Evolutionary conservation across 2,888 invertebrate genomes (phyloP).

Genomic region (Drosophila greeni): DNA sequence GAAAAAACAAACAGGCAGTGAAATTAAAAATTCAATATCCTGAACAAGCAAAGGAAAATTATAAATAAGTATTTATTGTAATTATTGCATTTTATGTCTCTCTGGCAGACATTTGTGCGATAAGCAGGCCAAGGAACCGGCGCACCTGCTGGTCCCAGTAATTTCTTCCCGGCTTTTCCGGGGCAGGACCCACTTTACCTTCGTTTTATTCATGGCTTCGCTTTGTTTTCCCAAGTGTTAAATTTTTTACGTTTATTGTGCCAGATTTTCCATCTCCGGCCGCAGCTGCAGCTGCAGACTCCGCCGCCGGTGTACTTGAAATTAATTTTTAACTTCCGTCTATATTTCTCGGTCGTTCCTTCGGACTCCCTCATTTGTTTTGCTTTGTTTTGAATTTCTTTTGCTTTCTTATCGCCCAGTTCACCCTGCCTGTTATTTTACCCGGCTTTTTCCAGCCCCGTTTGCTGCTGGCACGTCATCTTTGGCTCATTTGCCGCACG

Average conservation of each 20-base stretch:
- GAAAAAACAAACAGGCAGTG: slow-evolving; percentile 32
- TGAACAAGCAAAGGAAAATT: slow-evolving; percentile 62
- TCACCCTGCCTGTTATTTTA: slow-evolving; percentile 19
- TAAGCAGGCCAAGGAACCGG: slow-evolving; percentile 38
- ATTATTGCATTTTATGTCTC: slow-evolving; percentile 62
- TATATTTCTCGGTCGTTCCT: slow-evolving; percentile 49
- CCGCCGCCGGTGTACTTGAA: slow-evolving; percentile 61
- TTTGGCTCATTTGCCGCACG: slow-evolving; percentile 49
- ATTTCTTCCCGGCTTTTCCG: slow-evolving; percentile 24
- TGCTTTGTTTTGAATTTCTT: slow-evolving; percentile 28
- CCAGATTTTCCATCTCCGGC: slow-evolving; percentile 53
- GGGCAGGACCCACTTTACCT: slow-evolving; percentile 55
- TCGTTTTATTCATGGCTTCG: slow-evolving; percentile 62
- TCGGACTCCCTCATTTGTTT: slow-evolving; percentile 25
- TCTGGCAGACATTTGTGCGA: slow-evolving; percentile 25
- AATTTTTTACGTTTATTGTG: slow-evolving; percentile 70
- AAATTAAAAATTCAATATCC: slow-evolving; percentile 73
- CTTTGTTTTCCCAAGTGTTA: slow-evolving; percentile 38
- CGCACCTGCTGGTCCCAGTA: slow-evolving; percentile 53
- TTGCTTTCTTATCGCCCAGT: slow-evolving; percentile 33
- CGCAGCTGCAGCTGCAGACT: slow-evolving; percentile 47
- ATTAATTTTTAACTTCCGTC: slow-evolving; percentile 73
- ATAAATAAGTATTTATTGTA: slow-evolving; percentile 69
- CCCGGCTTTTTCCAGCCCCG: not conserved
- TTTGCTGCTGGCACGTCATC: slow-evolving; percentile 37